These are phyloP conservation scores for Noctua janthe DNA, from an alignment of 2,888 invertebrate species.

Conservation along the genomic window DNA sequence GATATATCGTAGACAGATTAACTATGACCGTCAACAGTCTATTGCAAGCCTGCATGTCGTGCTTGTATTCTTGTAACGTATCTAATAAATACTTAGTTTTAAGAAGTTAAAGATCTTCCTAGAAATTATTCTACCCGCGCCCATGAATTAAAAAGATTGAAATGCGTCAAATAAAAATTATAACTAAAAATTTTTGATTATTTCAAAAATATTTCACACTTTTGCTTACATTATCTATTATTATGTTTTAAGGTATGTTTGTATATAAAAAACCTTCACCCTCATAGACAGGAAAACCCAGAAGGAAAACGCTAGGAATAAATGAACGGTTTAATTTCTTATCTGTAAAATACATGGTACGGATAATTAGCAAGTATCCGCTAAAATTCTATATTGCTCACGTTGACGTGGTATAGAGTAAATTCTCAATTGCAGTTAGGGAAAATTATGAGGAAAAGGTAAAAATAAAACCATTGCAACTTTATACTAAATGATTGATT, in stretches of 20 bases:
- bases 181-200: too few species aligned
- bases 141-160: background rate
- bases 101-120: background rate
- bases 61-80: background rate
- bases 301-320: conserved; percentile 13
- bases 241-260: background rate
- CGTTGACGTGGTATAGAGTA: background rate
- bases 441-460: conserved; percentile 44
- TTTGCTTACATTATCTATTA: background rate
- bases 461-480: background rate
- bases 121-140: background rate
- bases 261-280: background rate
- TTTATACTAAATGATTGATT: conserved; percentile 3
- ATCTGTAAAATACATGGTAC: background rate
- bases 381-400: background rate
- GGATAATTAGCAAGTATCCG: conserved; percentile 4
- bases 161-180: background rate
- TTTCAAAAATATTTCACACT: too few species aligned
- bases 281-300: conserved; percentile 15
- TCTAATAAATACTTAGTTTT: background rate
- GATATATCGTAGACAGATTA: background rate
- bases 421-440: conserved; percentile 17
- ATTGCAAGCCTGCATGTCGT: background rate
- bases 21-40: background rate
- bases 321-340: background rate